phyloP scores from a whole-genome alignment of 2,797 vertebrate genomes.

The Loris lydekkerianus region DNA sequence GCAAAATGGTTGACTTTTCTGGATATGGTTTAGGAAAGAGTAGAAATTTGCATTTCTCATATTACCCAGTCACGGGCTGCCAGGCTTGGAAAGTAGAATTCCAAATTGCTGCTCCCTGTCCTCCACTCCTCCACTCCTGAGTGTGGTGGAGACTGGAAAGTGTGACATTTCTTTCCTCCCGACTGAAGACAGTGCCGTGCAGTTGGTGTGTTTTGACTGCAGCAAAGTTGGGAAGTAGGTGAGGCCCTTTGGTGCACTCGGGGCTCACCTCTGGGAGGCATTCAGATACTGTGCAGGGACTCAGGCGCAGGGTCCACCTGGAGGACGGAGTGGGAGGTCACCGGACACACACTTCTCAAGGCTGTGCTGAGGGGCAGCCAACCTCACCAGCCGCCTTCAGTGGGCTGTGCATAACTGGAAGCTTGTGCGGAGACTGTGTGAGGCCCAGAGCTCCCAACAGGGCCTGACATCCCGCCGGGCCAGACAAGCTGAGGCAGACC shows the following conservation, averaged over 20 bases:
- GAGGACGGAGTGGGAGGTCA: accelerated
- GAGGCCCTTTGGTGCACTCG: too few species aligned
- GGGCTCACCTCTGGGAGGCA: not conserved
- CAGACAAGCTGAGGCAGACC: accelerated
- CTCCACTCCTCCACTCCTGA: not conserved
- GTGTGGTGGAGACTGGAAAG: accelerated
- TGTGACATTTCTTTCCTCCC: not conserved
- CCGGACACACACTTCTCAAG: too few species aligned
- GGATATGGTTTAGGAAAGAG: not conserved
- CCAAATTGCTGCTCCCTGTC: not conserved
- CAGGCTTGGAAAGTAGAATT: not conserved
- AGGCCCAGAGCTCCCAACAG: accelerated
- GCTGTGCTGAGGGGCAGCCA: not conserved
- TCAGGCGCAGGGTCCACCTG: not conserved
- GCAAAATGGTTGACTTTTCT: not conserved
- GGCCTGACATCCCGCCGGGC: accelerated
- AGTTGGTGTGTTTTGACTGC: not conserved
- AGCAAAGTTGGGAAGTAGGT: not conserved
- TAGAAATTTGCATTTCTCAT: not conserved
- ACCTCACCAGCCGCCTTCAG: accelerated
- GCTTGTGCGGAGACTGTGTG: accelerated
- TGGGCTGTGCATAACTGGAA: accelerated
- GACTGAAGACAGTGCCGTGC: not conserved
- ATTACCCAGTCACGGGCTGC: not conserved
- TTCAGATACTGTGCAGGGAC: not conserved